A percentile compares a stretch with the other conserved stretches of the same genome.
phyloP scores from a whole-genome alignment of 1,140 invertebrate species.

The Phthorimaea operculella region DNA sequence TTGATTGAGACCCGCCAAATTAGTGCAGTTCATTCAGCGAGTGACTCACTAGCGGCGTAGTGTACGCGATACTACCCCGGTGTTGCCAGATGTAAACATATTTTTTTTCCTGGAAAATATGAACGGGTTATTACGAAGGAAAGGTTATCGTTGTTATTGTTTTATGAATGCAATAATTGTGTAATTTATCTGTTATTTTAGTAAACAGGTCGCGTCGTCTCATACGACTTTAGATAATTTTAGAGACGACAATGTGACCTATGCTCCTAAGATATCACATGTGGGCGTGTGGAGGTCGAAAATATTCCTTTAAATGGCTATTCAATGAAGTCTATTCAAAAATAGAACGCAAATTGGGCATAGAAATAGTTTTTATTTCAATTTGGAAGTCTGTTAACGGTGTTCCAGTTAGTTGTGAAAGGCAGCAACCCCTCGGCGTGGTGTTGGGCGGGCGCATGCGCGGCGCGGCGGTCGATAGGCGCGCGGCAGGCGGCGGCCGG shows the following conservation, averaged over 20 bases:
- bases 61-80: constrained; percentile 1
- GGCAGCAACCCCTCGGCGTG: constrained; percentile 21
- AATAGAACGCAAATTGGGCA: too few species aligned
- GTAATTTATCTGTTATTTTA: too few species aligned
- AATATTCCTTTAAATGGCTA: too few species aligned
- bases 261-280: too few species aligned
- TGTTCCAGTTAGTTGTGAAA: background rate
- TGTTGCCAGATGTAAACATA: background rate
- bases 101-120: too few species aligned
- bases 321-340: too few species aligned
- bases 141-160: too few species aligned
- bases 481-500: constrained; percentile 2
- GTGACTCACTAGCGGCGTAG: background rate
- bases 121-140: too few species aligned
- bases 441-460: constrained; percentile 14
- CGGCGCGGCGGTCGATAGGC: constrained; percentile 32
- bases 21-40: constrained; percentile 4
- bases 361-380: too few species aligned
- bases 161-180: too few species aligned
- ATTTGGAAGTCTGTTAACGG: background rate
- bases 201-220: background rate
- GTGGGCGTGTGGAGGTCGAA: too few species aligned
- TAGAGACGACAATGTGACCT: too few species aligned
- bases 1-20: background rate
- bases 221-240: background rate